phyloP scores from a whole-genome alignment of 2,113 vertebrate genomes.

The Phalacrocorax pelagicus region DNA sequence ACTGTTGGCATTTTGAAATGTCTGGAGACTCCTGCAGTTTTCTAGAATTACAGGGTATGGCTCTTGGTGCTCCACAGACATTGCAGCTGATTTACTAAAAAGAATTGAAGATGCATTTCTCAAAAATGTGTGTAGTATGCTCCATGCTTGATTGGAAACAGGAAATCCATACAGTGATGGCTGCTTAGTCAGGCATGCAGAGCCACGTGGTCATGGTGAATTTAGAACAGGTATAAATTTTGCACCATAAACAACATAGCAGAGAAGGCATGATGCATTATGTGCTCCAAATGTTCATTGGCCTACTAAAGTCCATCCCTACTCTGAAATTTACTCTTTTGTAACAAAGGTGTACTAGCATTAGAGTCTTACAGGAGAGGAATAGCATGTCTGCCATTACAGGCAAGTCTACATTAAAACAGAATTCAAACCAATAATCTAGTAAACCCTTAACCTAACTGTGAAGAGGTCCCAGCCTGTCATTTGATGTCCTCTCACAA shows the following conservation, averaged over 20 bases:
- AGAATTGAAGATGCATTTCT: background rate
- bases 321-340: background rate
- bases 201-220: background rate
- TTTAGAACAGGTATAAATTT: background rate
- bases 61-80: background rate
- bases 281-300: background rate
- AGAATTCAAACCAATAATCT: background rate
- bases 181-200: background rate
- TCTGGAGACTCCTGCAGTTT: background rate
- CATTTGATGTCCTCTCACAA: background rate
- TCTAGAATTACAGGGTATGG: background rate
- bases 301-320: background rate
- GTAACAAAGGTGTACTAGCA: background rate
- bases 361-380: background rate
- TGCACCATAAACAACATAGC: background rate
- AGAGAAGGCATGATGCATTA: background rate
- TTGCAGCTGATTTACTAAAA: background rate
- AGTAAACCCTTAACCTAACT: background rate
- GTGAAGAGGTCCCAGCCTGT: background rate
- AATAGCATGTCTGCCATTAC: background rate
- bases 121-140: background rate
- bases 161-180: background rate
- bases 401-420: background rate
- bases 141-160: background rate
- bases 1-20: background rate